These are phyloP conservation scores for Dasyurus viverrinus DNA, from an alignment of 2,113 vertebrate species.

Conservation along the genomic window DNA sequence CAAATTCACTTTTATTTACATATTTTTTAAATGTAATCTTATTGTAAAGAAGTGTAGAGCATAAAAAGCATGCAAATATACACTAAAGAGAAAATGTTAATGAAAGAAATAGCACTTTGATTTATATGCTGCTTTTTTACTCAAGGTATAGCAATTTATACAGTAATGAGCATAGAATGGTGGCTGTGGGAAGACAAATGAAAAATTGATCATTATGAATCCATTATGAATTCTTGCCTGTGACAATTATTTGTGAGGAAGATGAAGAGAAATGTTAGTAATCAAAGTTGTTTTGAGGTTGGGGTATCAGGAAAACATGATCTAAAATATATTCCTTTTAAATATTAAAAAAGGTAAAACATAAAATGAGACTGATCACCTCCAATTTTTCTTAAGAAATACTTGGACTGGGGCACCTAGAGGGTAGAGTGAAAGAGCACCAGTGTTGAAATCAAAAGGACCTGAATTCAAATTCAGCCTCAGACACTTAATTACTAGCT, in stretches of 20 bases:
- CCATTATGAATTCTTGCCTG: neutral
- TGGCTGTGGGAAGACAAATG: neutral
- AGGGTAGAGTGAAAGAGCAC: too few species aligned
- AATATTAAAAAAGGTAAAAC: neutral
- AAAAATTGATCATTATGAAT: neutral
- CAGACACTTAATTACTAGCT: too few species aligned
- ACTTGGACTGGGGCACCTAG: too few species aligned
- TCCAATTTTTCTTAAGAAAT: too few species aligned
- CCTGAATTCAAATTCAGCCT: too few species aligned
- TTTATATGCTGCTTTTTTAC: neutral
- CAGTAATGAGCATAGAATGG: neutral
- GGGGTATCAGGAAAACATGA: neutral
- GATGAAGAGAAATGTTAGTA: neutral
- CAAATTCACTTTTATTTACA: conserved; percentile 3
- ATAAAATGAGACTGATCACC: neutral
- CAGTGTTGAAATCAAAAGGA: too few species aligned
- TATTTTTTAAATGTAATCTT: neutral
- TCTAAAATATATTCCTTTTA: neutral
- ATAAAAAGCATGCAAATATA: neutral
- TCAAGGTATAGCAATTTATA: neutral
- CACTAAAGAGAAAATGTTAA: neutral
- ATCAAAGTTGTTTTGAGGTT: neutral
- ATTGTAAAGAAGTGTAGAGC: neutral
- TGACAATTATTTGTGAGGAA: neutral
- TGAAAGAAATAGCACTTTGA: neutral